Evolutionary conservation across 2,113 vertebrate genomes (phyloP).

Genomic region (Salvelinus sp.): DNA sequence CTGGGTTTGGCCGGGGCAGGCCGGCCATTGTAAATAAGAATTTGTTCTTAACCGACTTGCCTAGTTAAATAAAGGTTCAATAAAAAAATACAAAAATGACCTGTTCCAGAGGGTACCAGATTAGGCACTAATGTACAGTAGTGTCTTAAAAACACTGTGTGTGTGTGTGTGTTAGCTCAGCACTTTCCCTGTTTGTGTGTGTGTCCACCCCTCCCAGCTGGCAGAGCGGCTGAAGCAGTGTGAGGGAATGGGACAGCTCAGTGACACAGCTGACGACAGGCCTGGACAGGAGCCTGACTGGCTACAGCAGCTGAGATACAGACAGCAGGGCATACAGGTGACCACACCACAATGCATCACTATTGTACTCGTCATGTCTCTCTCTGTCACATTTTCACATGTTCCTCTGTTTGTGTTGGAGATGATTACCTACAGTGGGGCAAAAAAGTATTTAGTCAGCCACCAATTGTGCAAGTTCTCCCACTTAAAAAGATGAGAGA

Average conservation of each 20-base stretch:
- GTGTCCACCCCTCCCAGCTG: constrained; percentile 66
- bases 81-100: too few relatives aligned
- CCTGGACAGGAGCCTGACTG: constrained; percentile 75
- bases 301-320: constrained; percentile 74
- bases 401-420: neutral
- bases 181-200: neutral
- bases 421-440: neutral
- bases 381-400: neutral
- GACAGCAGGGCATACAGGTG: constrained; percentile 67
- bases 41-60: too few relatives aligned
- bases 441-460: too few relatives aligned
- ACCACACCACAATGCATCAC: neutral
- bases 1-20: too few relatives aligned
- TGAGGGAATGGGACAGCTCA: constrained; percentile 69
- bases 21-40: too few relatives aligned
- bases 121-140: neutral
- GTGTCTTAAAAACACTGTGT: neutral
- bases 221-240: constrained; percentile 81
- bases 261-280: constrained; percentile 61
- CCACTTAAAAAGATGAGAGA: too few relatives aligned
- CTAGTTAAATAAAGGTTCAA: too few relatives aligned
- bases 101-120: too few relatives aligned
- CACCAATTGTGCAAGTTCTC: too few relatives aligned
- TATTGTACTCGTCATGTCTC: neutral
- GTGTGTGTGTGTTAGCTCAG: neutral